Evolutionary conservation across 2,888 invertebrate species (phyloP).

Genomic region (Ptilodon capucinus): DNA sequence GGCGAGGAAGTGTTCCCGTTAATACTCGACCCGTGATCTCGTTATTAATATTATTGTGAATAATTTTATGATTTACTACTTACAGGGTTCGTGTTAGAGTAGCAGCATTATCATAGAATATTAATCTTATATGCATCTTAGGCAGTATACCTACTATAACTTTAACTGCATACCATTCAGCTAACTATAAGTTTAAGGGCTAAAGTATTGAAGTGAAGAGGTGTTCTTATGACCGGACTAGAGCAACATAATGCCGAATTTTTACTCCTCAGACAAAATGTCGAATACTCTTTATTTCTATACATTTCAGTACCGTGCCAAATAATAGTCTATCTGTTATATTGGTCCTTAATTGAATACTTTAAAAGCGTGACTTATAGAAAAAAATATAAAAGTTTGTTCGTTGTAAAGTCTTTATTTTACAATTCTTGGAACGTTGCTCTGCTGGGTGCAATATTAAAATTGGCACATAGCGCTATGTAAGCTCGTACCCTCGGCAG

Average conservation of each 20-base stretch:
- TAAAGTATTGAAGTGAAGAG: too few species aligned
- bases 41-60: conserved; percentile 71
- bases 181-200: too few species aligned
- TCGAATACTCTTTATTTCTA: too few species aligned
- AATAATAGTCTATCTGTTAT: too few species aligned
- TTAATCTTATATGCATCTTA: neutral
- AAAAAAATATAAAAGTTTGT: too few species aligned
- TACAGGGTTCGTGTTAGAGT: conserved; percentile 36
- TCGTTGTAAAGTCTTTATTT: neutral
- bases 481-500: conserved; percentile 72
- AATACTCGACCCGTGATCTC: conserved; percentile 64
- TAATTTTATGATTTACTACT: conserved; percentile 60
- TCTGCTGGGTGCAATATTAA: conserved; percentile 62
- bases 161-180: too few species aligned
- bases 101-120: conserved; percentile 8
- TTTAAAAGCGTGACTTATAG: too few species aligned
- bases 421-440: conserved; percentile 17
- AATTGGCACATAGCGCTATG: conserved; percentile 77
- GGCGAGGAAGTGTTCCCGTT: conserved; percentile 72
- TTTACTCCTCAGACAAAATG: too few species aligned
- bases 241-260: too few species aligned
- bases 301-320: too few species aligned
- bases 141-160: neutral
- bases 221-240: too few species aligned
- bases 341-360: too few species aligned